Conservation (phyloP, 1,140 invertebrate species). For the Lucilia cuprina region DNA sequence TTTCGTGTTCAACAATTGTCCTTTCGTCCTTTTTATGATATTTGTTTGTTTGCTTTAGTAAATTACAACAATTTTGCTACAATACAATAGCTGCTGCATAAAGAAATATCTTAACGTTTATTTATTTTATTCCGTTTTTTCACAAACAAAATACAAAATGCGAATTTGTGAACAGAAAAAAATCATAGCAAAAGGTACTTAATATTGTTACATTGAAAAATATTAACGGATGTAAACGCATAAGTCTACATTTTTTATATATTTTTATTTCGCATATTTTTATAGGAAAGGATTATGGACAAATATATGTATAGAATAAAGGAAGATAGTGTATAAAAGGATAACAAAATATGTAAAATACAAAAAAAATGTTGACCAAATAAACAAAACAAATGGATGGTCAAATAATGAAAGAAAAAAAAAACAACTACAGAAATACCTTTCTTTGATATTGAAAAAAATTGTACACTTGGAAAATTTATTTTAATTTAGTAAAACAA, state of each 20-base stretch:
- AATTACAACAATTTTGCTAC: not conserved
- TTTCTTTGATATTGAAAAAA: not conserved
- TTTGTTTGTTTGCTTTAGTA: not conserved
- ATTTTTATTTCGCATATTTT: not conserved
- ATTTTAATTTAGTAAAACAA: too few relatives aligned
- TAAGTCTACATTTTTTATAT: slow-evolving; percentile 21
- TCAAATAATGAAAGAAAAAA: not conserved
- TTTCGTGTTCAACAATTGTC: slow-evolving; percentile 5
- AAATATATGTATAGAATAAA: not conserved
- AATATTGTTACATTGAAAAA: slow-evolving; percentile 12
- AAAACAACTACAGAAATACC: not conserved
- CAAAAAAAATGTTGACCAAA: not conserved
- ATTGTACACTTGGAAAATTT: too few relatives aligned
- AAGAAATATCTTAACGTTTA: slow-evolving; percentile 29
- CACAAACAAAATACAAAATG: not conserved
- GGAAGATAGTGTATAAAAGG: not conserved
- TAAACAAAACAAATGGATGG: not conserved
- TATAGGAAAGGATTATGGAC: not conserved
- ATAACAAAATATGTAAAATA: not conserved
- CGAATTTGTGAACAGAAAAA: not conserved
- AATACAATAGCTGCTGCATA: slow-evolving; percentile 13
- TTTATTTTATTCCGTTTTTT: not conserved
- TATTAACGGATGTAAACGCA: slow-evolving; percentile 19
- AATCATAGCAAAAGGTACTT: not conserved
- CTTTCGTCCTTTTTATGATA: not conserved